Evolutionary conservation across 2,888 invertebrate species (phyloP).

Genomic region (Schizotus pectinicornis): DNA sequence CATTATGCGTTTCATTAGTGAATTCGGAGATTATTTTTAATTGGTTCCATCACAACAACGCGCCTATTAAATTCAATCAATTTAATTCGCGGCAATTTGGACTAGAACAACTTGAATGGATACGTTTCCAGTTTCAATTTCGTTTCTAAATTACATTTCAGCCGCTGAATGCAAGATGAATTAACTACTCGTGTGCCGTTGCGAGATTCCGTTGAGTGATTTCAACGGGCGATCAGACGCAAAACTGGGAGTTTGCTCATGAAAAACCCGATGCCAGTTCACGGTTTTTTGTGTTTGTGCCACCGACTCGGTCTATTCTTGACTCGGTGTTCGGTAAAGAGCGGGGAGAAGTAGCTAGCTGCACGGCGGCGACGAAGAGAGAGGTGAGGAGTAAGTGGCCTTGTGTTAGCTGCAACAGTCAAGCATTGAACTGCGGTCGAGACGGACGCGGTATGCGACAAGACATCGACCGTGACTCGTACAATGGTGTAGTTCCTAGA

Average conservation of each 20-base stretch:
- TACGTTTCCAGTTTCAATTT: too few species aligned
- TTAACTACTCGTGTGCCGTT: too few species aligned
- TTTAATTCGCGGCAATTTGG: constrained; percentile 3
- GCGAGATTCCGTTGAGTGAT: constrained; percentile 35
- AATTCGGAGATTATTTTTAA: constrained; percentile 14
- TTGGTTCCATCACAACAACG: constrained; percentile 5
- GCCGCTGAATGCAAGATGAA: neutral
- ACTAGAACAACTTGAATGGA: too few species aligned
- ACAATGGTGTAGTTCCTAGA: constrained; percentile 50
- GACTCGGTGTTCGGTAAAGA: constrained; percentile 49
- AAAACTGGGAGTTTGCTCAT: constrained; percentile 43
- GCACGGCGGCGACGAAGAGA: constrained; percentile 44
- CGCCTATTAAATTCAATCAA: constrained; percentile 8
- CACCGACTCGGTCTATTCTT: constrained; percentile 59
- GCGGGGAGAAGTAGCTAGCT: constrained; percentile 51
- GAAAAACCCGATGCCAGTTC: constrained; percentile 46
- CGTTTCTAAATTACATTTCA: neutral
- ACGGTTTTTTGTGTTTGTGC: constrained; percentile 55
- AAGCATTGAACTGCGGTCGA: constrained; percentile 67
- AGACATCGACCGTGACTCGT: constrained; percentile 38
- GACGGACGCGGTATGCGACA: constrained; percentile 60
- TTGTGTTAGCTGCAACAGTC: constrained; percentile 60
- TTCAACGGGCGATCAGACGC: constrained; percentile 55
- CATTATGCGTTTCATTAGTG: constrained; percentile 6
- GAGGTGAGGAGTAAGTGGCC: constrained; percentile 58